Evolutionary conservation across 1,140 invertebrate species (phyloP), one percentile per base, ranked within the genome.

Genomic region (Drosophila kanapiae): DNA sequence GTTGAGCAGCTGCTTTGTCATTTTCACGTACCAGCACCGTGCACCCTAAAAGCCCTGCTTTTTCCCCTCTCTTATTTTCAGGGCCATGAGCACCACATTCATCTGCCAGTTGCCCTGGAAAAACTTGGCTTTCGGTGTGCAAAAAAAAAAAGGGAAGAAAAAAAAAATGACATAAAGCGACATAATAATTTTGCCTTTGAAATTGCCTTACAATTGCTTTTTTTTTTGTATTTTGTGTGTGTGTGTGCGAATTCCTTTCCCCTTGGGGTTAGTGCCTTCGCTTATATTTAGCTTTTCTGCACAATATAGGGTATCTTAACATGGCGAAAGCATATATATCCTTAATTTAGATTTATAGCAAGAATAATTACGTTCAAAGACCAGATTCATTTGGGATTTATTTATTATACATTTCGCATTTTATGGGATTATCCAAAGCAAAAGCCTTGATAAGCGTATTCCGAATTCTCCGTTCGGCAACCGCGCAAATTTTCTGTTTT

Each of bases 171-270:
- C 85, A 90, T 84, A 88, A 88, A 88, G 84, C 84, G 84, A 88
- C 85, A 88, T 88, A 88, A 88, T 88, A 88, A 88, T 88, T 88
- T 88, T 75, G 85, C 69, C 80, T 88, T 88, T 88, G 84, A 88
- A 88, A 88, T 88, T 88, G 85, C 85, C 84, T 84, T 88, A 84
- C 85, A 88, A 88, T 88, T 88, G 85, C 78, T 88, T 80, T 80
- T 72, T 80, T 70, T 45, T 56, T 5, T 27, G 10, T 56, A n/a
- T 56, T 4, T 27, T n/a, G 38, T 38, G n/a, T 38, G 54, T 51
- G 35, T 59, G 61, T 48, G 59, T 57, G 69, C 56, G 70, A 59
- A 82, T 65, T 77, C 69, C 48, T 68, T 68, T 69, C 29, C 58
- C 37, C 53, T 48, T 11, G 38, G 48, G 63, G 11, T 37, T 42